phyloP scores from a whole-genome alignment of 2,113 vertebrate genomes.

The Albula glossodonta region DNA sequence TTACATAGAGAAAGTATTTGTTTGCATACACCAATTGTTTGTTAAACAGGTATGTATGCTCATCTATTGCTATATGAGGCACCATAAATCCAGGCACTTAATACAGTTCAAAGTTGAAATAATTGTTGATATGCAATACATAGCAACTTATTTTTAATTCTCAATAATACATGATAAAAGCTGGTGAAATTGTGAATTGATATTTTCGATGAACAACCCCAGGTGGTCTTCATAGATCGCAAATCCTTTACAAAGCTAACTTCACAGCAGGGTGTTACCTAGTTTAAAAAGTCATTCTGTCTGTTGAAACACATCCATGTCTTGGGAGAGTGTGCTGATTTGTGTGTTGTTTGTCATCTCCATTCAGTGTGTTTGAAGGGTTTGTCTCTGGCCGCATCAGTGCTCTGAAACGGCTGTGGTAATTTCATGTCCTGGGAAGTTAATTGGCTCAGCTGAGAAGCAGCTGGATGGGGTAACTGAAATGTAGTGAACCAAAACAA shows the following conservation, averaged over 20 bases:
- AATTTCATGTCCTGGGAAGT: conserved; percentile 22
- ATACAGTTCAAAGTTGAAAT: background rate
- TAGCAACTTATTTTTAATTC: too few relatives aligned
- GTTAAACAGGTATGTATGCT: background rate
- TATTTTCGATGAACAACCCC: too few relatives aligned
- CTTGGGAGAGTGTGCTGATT: background rate
- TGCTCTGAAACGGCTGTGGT: background rate
- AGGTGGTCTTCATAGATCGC: too few relatives aligned
- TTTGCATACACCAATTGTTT: background rate
- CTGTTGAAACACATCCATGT: background rate
- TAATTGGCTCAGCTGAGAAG: conserved; percentile 36
- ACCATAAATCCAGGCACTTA: background rate
- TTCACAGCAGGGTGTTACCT: too few relatives aligned
- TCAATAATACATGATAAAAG: too few relatives aligned
- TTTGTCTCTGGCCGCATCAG: background rate
- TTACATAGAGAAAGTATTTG: background rate
- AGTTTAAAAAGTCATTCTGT: background rate
- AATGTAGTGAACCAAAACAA: background rate
- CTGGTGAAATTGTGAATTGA: too few relatives aligned
- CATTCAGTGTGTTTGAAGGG: background rate
- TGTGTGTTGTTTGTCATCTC: background rate
- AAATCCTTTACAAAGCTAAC: too few relatives aligned
- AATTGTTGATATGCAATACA: background rate
- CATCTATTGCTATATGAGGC: background rate
- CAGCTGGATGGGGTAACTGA: conserved; percentile 21